These are phyloP conservation scores for Synodontis membranacea DNA, from an alignment of 2,113 vertebrate species.

Conservation along the genomic window DNA sequence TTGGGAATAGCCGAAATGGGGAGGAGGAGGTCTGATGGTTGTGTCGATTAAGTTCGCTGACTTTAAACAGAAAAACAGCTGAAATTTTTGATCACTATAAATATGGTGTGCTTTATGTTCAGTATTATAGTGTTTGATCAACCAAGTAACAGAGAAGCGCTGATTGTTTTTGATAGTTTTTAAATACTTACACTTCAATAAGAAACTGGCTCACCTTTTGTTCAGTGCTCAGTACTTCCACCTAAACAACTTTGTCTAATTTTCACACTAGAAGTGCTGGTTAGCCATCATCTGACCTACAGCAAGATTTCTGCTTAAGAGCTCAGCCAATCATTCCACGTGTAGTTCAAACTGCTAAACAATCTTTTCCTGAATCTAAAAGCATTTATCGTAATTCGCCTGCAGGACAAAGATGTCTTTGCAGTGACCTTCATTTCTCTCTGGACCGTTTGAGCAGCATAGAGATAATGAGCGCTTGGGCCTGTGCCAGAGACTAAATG, in stretches of 20 bases:
- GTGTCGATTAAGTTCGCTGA: neutral
- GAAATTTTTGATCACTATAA: neutral
- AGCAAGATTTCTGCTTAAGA: neutral
- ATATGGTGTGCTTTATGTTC: neutral
- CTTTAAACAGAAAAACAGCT: neutral
- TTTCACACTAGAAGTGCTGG: neutral
- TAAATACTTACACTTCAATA: neutral
- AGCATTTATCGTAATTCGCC: neutral
- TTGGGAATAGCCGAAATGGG: too few species aligned
- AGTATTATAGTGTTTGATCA: neutral
- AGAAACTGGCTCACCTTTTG: too few species aligned
- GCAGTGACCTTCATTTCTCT: conserved; percentile 21
- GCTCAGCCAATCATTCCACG: neutral
- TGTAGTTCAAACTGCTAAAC: neutral
- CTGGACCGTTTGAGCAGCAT: conserved; percentile 14
- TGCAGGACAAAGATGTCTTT: neutral
- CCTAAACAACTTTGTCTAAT: neutral
- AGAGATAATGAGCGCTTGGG: conserved; percentile 54
- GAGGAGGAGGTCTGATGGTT: too few species aligned
- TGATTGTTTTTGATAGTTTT: neutral
- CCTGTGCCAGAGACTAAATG: conserved; percentile 59
- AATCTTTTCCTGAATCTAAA: neutral
- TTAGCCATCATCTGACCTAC: neutral
- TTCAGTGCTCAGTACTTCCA: neutral
- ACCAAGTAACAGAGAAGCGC: neutral